Evolutionary conservation across 2,888 invertebrate genomes (phyloP).

Genomic region (Timandra comae): DNA sequence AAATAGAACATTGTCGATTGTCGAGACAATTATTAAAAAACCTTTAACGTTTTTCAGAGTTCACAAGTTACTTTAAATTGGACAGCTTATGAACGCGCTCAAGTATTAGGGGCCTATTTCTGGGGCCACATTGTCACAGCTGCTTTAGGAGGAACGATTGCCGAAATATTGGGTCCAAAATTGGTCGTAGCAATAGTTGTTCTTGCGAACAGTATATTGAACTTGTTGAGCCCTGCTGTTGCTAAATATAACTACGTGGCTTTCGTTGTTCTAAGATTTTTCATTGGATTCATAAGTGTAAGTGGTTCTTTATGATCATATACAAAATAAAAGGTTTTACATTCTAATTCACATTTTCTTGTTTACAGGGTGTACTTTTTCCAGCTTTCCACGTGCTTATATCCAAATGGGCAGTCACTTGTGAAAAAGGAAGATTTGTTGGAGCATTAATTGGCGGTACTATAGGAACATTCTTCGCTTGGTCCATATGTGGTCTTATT

Average conservation of each 20-base stretch:
- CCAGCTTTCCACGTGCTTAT: conserved; percentile 72
- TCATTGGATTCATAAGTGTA: conserved; percentile 73
- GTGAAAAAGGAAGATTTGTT: conserved; percentile 77
- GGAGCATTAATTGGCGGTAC: conserved; percentile 47
- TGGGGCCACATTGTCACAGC: conserved; percentile 74
- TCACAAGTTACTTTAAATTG: conserved; percentile 38
- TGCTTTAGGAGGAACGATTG: conserved; percentile 9
- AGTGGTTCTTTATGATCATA: too few species aligned
- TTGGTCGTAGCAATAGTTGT: conserved; percentile 3
- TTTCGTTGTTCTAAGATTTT: conserved; percentile 45
- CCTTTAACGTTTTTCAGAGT: too few species aligned
- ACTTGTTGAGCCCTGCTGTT: conserved; percentile 9
- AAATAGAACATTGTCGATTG: too few species aligned
- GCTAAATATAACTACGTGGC: conserved; percentile 12
- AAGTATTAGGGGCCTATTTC: conserved; percentile 74
- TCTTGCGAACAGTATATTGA: conserved; percentile 6
- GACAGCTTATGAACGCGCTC: conserved; percentile 67
- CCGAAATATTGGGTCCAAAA: conserved; percentile 11
- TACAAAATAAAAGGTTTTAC: too few species aligned
- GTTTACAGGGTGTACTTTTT: conserved; percentile 60
- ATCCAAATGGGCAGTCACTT: conserved; percentile 78
- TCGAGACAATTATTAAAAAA: too few species aligned
- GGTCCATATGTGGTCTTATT: conserved; percentile 13
- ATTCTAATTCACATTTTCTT: too few species aligned
- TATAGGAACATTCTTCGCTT: conserved; percentile 53